These are phyloP conservation scores for Rutpela maculata DNA, from an alignment of 2,888 invertebrate species.

Conservation along the genomic window DNA sequence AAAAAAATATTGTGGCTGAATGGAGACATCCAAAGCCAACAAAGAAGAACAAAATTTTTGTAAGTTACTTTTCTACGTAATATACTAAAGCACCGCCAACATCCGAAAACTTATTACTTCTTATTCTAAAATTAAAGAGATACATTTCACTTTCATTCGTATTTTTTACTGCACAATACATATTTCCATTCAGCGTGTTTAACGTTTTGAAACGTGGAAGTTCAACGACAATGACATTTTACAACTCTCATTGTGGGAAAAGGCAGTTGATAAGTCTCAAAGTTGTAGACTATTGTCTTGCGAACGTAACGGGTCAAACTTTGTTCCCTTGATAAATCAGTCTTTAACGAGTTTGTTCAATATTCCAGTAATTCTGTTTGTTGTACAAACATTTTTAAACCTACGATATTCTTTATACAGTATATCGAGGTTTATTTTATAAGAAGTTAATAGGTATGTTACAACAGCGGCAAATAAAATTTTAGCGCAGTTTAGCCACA, in stretches of 20 bases:
- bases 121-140: neutral
- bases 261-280: neutral
- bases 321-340: constrained; percentile 3
- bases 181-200: neutral
- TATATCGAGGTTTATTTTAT: too few species aligned
- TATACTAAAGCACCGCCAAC: neutral
- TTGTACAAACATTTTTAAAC: neutral
- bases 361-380: neutral
- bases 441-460: too few species aligned
- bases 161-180: neutral
- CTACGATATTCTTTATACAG: neutral
- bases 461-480: too few species aligned
- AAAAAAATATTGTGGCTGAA: too few species aligned
- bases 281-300: constrained; percentile 1
- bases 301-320: neutral
- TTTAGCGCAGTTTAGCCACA: too few species aligned
- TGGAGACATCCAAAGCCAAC: too few species aligned
- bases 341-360: constrained; percentile 3
- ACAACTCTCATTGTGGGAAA: neutral
- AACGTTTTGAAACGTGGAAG: neutral
- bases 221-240: constrained; percentile 3
- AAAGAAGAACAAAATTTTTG: too few species aligned
- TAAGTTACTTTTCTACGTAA: too few species aligned
- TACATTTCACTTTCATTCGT: neutral
- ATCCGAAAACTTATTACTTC: neutral